Evolutionary conservation across 53 echinoderm and acorn worm genomes (phyloP).

Genomic region (Arbacia lixula): DNA sequence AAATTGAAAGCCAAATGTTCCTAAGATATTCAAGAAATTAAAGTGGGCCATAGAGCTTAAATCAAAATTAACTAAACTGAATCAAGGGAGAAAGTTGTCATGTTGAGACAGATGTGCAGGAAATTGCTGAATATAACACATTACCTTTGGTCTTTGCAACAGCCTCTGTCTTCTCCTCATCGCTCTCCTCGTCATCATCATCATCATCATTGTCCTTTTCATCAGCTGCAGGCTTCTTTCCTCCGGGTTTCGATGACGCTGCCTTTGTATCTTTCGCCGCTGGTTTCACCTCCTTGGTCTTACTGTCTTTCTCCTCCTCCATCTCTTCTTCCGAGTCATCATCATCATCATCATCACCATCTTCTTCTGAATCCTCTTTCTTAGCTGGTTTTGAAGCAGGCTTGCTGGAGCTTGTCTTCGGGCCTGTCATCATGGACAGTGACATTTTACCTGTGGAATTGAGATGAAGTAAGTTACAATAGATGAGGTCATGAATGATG

Average conservation of each 20-base stretch:
- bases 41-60: no score
- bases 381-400: background rate
- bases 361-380: no score
- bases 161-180: background rate
- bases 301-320: slow-evolving; percentile 1
- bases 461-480: no score
- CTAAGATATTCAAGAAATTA: no score
- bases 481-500: no score
- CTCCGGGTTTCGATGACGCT: no score
- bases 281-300: background rate
- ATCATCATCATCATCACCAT: no score
- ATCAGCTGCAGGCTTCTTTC: background rate
- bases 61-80: no score
- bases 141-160: background rate
- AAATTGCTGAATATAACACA: background rate
- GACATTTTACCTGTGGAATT: slow-evolving; percentile 19
- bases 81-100: no score
- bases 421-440: slow-evolving; percentile 2
- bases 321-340: background rate
- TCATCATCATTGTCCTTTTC: background rate
- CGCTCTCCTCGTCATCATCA: no score
- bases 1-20: no score
- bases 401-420: background rate
- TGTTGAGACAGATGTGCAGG: no score
- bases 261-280: background rate